Percentiles rank a stretch among this genome's conserved stretches.
Evolutionary conservation across 1,140 invertebrate species (phyloP).

Genomic region (Pogonognathellus flavescens): DNA sequence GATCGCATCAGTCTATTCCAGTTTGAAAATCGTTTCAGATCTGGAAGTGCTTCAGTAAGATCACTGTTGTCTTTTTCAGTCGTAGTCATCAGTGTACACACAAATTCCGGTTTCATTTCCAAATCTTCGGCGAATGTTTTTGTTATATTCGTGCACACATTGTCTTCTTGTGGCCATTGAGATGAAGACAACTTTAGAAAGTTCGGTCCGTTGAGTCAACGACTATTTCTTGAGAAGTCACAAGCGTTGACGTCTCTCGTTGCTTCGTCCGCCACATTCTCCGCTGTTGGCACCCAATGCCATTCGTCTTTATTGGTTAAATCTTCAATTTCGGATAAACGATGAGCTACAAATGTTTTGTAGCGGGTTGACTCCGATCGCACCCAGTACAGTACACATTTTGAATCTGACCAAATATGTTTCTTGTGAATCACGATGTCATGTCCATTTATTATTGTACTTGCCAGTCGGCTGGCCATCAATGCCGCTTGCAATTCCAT

Average conservation of each 20-base stretch:
- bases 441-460: neutral
- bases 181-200: neutral
- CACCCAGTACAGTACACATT: neutral
- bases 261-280: neutral
- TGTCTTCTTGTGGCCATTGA: neutral
- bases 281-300: neutral
- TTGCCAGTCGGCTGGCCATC: neutral
- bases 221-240: neutral
- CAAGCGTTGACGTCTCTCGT: neutral
- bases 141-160: neutral
- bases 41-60: too few relatives aligned
- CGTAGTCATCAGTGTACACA: too few relatives aligned
- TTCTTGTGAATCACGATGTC: neutral
- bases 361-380: neutral
- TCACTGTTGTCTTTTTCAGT: too few relatives aligned
- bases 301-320: neutral
- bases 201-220: neutral
- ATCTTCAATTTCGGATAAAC: neutral
- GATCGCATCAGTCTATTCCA: constrained; percentile 42
- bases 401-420: neutral
- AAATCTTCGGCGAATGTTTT: too few relatives aligned
- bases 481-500: neutral
- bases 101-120: too few relatives aligned
- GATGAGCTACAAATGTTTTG: neutral
- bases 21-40: neutral